These are phyloP conservation scores for Lordiphosa andalusiaca DNA, from an alignment of 2,888 invertebrate species.

Conservation along the genomic window DNA sequence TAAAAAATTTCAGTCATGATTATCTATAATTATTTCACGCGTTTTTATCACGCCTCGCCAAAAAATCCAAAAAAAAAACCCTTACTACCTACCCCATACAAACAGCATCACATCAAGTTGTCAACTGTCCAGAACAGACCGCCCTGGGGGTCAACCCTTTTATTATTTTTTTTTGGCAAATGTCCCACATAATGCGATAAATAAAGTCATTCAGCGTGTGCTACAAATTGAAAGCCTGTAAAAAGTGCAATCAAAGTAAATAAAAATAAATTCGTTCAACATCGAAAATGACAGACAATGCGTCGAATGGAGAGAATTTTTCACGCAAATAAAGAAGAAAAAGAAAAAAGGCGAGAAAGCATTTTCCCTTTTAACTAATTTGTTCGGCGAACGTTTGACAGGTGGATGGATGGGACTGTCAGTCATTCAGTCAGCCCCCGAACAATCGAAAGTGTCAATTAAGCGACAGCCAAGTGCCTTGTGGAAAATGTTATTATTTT, in stretches of 20 bases:
- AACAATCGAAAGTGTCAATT: constrained; percentile 76
- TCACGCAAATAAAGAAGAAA: constrained; percentile 35
- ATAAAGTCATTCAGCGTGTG: constrained; percentile 48
- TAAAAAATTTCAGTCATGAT: constrained; percentile 22
- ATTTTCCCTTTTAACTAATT: constrained; percentile 67
- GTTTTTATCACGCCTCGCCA: constrained; percentile 27
- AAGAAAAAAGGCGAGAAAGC: constrained; percentile 16
- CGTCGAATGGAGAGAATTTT: constrained; percentile 51
- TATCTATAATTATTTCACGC: constrained; percentile 54
- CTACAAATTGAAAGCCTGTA: constrained; percentile 56
- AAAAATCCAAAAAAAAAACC: no score
- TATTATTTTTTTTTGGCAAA: constrained; percentile 34
- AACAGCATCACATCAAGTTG: constrained; percentile 37
- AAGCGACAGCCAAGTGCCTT: constrained; percentile 46
- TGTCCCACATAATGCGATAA: constrained; percentile 53
- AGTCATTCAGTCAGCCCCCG: constrained; percentile 35
- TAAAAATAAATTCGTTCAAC: constrained; percentile 63
- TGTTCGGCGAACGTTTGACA: constrained; percentile 50
- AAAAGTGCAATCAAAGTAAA: constrained; percentile 62
- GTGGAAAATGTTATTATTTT: constrained; percentile 50
- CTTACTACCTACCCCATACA: constrained; percentile 12
- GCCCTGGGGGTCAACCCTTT: constrained; percentile 38
- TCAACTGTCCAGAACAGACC: constrained; percentile 31
- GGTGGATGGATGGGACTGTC: constrained; percentile 27
- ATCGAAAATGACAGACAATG: constrained; percentile 61